A percentile compares a stretch with the other conserved stretches of the same genome.
These are phyloP conservation scores for Poecilus cupreus DNA, from an alignment of 2,888 invertebrate species.

Conservation along the genomic window DNA sequence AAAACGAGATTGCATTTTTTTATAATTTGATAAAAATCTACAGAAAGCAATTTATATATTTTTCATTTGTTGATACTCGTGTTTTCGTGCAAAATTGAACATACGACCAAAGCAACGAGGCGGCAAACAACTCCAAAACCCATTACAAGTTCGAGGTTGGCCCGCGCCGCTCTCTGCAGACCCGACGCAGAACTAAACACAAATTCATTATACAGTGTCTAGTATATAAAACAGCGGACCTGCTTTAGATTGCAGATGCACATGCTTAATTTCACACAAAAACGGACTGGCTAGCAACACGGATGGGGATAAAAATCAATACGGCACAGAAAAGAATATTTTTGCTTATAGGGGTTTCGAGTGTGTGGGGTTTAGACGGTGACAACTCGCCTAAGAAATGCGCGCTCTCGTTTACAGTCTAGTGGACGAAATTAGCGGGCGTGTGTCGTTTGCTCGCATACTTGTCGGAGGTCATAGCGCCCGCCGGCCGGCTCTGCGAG, in stretches of 20 bases:
- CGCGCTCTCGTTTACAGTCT: slow-evolving; percentile 36
- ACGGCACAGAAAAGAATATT: slow-evolving; percentile 72
- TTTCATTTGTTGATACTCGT: slow-evolving; percentile 48
- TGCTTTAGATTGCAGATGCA: slow-evolving; percentile 71
- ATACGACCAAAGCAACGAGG: background rate
- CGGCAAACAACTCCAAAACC: background rate
- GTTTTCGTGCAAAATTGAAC: slow-evolving; percentile 9
- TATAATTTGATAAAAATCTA: slow-evolving; percentile 57
- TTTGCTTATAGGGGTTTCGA: slow-evolving; percentile 71
- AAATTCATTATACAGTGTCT: slow-evolving; percentile 73
- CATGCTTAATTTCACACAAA: slow-evolving; percentile 71
- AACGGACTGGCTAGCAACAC: slow-evolving; percentile 69
- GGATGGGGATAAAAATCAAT: slow-evolving; percentile 73
- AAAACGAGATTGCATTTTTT: slow-evolving; percentile 55
- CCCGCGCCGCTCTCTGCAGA: slow-evolving; percentile 5
- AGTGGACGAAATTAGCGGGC: slow-evolving; percentile 54
- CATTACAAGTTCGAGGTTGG: background rate
- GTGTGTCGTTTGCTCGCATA: slow-evolving; percentile 25
- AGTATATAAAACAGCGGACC: slow-evolving; percentile 71
- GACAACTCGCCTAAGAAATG: slow-evolving; percentile 50
- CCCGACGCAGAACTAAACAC: slow-evolving; percentile 64
- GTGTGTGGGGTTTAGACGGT: slow-evolving; percentile 58
- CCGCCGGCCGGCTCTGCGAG: background rate
- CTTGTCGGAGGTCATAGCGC: slow-evolving; percentile 36
- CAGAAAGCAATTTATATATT: slow-evolving; percentile 50